Evolutionary conservation across 2,888 invertebrate species (phyloP), one percentile per base, ranked within the genome.

Genomic region (Eueremaeus valkanovi): DNA sequence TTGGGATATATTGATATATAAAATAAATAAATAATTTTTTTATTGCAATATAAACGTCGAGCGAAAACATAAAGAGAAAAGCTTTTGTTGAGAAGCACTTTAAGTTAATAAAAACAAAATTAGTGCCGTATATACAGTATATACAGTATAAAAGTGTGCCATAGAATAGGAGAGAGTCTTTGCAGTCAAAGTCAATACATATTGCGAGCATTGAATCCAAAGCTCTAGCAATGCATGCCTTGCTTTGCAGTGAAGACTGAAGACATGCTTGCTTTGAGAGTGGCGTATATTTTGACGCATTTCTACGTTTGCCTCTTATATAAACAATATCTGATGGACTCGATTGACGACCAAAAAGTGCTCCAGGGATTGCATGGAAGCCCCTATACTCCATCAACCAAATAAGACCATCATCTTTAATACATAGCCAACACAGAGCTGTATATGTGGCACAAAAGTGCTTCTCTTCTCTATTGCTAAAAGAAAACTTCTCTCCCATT

Each of bases 271-370:
- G 5, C 36, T 8, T 6, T 49, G 9, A n/a, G 8, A n/a, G 49
- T 49, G 42, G 8, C 42, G 13, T 13, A 42, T 42, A 42, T 49
- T 49, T 49, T 6, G 49, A 49, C 21, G 58, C 58, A 58, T 29
- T 58, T 58, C 21, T 58, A 58, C 13, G 58, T 58, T 58, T 58
- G 58, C 58, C 27, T 58, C 27, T 58, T 58, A 58, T 58, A 58
- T 58, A 58, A 58, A 58, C 29, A 58, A 27, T 13, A 13, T 51
- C 27, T 58, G 58, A 58, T 58, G 27, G 58, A 58, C 58, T 58
- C 58, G 58, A 58, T 58, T 58, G 58, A 58, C 27, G 58, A 58
- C 58, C 58, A 29, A 58, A 58, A 58, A 58, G 58, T 27, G 58
- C 58, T 58, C 58, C 5, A 16, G 58, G 58, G 58, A 58, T 29